Evolutionary conservation across 2,113 vertebrate species (phyloP), one percentile per base, ranked within the genome.

Genomic region (Paradoxurus hermaphroditus): DNA sequence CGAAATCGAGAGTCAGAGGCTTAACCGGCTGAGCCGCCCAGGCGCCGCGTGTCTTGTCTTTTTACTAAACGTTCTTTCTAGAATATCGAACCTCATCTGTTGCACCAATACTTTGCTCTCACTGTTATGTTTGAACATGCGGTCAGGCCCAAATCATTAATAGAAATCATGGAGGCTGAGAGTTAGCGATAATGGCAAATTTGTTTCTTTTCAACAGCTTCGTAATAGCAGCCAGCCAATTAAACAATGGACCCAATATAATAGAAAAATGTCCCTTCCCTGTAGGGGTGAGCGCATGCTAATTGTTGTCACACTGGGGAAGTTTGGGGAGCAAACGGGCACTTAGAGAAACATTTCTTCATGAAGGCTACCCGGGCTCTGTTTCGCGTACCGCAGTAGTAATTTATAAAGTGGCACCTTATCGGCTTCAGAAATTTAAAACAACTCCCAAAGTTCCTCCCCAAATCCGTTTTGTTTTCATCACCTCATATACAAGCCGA

Each of bases 391-490:
- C 72, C 56, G 86, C 23, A 79, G 90, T 96, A 83, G 92, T 84
- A 94, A 97, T 92, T 96, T 87, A 83, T 56, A 79, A 73, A 95
- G 68, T 14, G 25, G 62, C 68, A 70, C 81, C 75, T 70, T 89
- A 91, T 78, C 91, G 88, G 88, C 56, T 85, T 96, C 98, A 95
- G 94, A 96, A 95, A 96, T 96, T 81, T 93, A 27, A 96, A 95
- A 88, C 59, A 89, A 97, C 81, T 97, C 95, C 87, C 93, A 67
- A 81, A 97, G 93, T 94, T 25, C 88, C 81, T 97, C 91, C 94
- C 87, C 44, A 96, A 19, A 78, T 36, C 97, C 77, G 86, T 96
- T 97, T 97, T 77, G 44, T 97, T 97, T 97, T 97, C 88, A 97
- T 97, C 92, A 96, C 75, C 84, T 96, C 84, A 59, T 92, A 87